Evolutionary conservation across 2,888 invertebrate species (phyloP).

Genomic region (Linhomoeus sp.): DNA sequence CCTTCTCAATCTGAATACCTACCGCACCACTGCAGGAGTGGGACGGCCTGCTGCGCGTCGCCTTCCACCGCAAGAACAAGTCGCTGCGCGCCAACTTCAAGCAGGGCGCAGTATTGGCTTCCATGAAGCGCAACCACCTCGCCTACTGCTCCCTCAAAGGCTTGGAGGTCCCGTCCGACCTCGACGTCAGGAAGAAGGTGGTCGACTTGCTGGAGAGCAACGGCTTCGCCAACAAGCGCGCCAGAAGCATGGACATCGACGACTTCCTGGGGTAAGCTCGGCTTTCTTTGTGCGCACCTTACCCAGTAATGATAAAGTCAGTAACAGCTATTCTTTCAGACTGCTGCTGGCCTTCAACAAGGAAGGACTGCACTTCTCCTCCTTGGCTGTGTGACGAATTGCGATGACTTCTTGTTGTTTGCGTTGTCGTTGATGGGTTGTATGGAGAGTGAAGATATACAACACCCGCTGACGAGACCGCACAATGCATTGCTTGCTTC

Average conservation of each 20-base stretch:
- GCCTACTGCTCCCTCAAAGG: background rate
- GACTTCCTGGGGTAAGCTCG: conserved; percentile 56
- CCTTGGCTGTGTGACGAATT: no score
- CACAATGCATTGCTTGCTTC: no score
- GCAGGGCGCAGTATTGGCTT: conserved; percentile 34
- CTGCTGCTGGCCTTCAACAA: conserved; percentile 67
- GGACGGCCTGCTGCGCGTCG: conserved; percentile 88
- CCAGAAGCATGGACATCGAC: conserved; percentile 82
- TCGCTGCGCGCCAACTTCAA: conserved; percentile 73
- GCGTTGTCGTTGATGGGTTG: no score
- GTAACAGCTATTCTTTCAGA: conserved; percentile 30
- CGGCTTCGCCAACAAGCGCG: conserved; percentile 53
- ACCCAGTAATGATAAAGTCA: background rate
- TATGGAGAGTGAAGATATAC: no score
- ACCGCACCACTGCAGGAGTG: conserved; percentile 57
- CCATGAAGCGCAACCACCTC: conserved; percentile 4
- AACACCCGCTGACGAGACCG: no score
- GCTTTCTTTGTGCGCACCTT: conserved; percentile 5
- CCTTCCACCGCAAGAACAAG: conserved; percentile 88
- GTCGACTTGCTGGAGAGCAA: conserved; percentile 47
- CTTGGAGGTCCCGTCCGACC: conserved; percentile 43
- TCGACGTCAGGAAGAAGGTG: conserved; percentile 60
- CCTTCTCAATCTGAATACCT: no score
- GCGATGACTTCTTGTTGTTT: no score
- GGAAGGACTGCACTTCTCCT: conserved; percentile 68